phyloP scores from a whole-genome alignment of 2,888 invertebrate genomes.

The Dicranocentrus wangi region DNA sequence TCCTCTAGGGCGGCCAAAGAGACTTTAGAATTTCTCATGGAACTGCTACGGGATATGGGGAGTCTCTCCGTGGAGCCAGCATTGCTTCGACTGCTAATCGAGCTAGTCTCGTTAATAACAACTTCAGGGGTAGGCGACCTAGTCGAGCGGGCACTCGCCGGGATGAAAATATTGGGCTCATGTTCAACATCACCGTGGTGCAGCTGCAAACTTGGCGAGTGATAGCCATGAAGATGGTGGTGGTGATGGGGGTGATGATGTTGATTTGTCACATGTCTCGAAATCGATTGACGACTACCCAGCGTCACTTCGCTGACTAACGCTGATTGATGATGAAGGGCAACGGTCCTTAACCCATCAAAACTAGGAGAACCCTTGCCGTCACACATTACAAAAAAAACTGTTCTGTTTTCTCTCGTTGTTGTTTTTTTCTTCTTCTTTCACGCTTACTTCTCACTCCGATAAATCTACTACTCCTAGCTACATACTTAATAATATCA shows the following conservation, averaged over 20 bases:
- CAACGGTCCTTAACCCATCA: constrained; percentile 58
- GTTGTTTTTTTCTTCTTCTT: too few relatives aligned
- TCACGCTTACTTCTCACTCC: not conserved
- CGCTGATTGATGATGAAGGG: constrained; percentile 58
- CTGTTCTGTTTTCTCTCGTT: too few relatives aligned
- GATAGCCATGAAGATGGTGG: constrained; percentile 2
- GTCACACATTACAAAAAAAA: constrained; percentile 42
- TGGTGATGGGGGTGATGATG: constrained; percentile 30
- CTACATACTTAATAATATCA: too few relatives aligned
- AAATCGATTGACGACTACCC: not conserved
- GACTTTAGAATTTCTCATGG: constrained; percentile 32
- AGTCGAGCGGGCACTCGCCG: not conserved
- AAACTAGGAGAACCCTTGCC: constrained; percentile 50
- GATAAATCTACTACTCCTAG: too few relatives aligned
- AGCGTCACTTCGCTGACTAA: constrained; percentile 44
- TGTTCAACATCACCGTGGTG: not conserved
- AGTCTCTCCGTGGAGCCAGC: constrained; percentile 33
- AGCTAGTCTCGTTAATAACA: constrained; percentile 20
- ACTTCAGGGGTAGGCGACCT: constrained; percentile 59
- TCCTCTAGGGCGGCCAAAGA: constrained; percentile 31
- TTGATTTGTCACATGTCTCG: constrained; percentile 14
- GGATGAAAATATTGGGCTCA: not conserved
- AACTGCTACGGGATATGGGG: constrained; percentile 34
- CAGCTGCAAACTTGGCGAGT: not conserved
- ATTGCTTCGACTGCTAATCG: constrained; percentile 5